Conservation (phyloP, 2,113 vertebrate genomes). For the Rynchops niger region DNA sequence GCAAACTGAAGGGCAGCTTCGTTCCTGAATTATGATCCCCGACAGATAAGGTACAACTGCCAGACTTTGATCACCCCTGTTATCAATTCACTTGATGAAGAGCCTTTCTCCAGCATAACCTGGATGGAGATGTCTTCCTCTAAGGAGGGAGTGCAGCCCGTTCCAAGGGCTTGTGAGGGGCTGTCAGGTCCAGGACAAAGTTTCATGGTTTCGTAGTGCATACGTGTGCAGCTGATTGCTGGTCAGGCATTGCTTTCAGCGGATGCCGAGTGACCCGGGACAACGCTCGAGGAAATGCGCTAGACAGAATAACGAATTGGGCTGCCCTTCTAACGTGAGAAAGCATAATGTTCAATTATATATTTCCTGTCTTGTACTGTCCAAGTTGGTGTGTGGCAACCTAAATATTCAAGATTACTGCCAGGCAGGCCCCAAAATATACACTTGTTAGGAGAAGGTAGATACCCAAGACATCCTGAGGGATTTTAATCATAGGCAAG, state of each 20-base stretch:
- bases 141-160: neutral
- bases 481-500: neutral
- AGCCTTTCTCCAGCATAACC: constrained; percentile 14
- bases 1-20: constrained; percentile 68
- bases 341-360: neutral
- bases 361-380: neutral
- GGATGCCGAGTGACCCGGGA: neutral
- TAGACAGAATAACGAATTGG: neutral
- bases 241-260: neutral
- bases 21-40: constrained; percentile 73
- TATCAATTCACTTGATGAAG: constrained; percentile 40
- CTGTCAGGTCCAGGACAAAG: neutral
- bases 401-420: neutral
- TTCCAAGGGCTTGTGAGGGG: neutral
- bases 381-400: neutral
- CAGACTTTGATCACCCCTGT: constrained; percentile 69
- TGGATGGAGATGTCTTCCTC: neutral
- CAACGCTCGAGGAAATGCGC: neutral
- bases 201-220: neutral
- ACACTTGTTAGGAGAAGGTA: neutral
- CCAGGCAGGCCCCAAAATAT: constrained; percentile 2
- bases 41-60: constrained; percentile 71
- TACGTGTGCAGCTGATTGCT: neutral
- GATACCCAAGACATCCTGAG: neutral
- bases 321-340: neutral